Conservation (phyloP, 1,140 invertebrate genomes). For the Acyrthosiphon pisum region DNA sequence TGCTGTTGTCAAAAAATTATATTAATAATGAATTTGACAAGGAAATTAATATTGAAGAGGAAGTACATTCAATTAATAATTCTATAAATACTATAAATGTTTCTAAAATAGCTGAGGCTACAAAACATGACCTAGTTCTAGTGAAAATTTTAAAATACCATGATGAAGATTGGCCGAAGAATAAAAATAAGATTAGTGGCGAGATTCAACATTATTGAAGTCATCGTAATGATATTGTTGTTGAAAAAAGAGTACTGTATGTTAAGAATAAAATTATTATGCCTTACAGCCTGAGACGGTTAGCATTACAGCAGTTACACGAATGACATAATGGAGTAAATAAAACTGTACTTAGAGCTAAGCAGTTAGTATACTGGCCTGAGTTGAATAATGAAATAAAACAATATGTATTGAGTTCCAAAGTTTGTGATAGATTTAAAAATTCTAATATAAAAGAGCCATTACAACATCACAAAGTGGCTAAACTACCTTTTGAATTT, state of each 20-base stretch:
- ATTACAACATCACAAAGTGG: neutral
- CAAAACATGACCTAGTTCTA: neutral
- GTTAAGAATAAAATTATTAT: neutral
- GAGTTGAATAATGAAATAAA: neutral
- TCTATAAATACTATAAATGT: neutral
- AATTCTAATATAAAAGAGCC: neutral
- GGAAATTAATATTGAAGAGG: neutral
- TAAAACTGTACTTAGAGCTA: conserved; percentile 11
- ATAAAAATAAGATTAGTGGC: too few relatives aligned
- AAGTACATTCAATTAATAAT: neutral
- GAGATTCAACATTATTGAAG: neutral
- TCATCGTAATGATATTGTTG: neutral
- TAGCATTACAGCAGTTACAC: neutral
- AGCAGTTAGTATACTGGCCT: neutral
- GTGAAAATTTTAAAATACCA: neutral
- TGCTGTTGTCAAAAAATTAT: conserved; percentile 10
- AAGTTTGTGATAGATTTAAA: neutral
- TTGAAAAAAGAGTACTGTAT: neutral
- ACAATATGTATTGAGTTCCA: neutral
- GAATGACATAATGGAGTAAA: neutral
- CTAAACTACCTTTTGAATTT: neutral
- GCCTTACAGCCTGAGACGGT: neutral
- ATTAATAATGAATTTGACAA: neutral
- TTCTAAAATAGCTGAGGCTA: neutral
- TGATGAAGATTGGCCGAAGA: neutral